Evolutionary conservation across 2,797 vertebrate genomes (phyloP).

Genomic region (Oceanodroma leucorhoa): DNA sequence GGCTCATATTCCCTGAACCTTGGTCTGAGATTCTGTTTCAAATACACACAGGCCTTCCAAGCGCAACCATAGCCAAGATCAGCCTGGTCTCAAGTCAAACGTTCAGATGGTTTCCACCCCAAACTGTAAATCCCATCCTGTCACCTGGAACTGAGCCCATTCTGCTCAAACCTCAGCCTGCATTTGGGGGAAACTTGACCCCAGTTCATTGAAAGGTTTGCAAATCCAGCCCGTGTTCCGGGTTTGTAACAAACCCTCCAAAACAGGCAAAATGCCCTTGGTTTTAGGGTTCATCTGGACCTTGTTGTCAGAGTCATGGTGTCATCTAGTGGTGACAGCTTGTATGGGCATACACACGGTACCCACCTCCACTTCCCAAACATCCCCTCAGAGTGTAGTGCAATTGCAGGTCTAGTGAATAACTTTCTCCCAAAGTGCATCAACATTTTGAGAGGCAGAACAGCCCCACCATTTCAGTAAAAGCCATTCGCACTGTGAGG

Average conservation of each 20-base stretch:
- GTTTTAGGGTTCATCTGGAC: background rate
- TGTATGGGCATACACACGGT: background rate
- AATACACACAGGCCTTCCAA: background rate
- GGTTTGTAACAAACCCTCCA: background rate
- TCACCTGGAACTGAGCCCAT: background rate
- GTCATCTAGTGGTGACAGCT: slow-evolving; percentile 36
- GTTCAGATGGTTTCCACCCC: slow-evolving; percentile 13
- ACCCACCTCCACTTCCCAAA: background rate
- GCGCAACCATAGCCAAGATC: slow-evolving; percentile 18
- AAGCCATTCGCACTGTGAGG: rapidly evolving
- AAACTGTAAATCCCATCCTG: slow-evolving; percentile 26
- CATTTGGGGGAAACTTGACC: slow-evolving; percentile 1
- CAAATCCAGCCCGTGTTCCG: background rate
- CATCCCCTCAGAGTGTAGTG: rapidly evolving
- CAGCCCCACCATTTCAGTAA: background rate
- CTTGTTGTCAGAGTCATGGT: background rate
- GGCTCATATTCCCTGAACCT: background rate
- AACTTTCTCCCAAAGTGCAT: background rate
- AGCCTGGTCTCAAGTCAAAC: background rate
- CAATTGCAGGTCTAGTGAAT: background rate
- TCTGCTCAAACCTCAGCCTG: slow-evolving; percentile 22
- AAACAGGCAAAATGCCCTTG: background rate
- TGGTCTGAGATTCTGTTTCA: slow-evolving; percentile 5
- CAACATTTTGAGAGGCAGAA: background rate
- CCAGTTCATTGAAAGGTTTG: slow-evolving; percentile 3